These are phyloP conservation scores for Gymnocypris eckloni DNA, from an alignment of 2,797 vertebrate genomes.

Conservation along the genomic window DNA sequence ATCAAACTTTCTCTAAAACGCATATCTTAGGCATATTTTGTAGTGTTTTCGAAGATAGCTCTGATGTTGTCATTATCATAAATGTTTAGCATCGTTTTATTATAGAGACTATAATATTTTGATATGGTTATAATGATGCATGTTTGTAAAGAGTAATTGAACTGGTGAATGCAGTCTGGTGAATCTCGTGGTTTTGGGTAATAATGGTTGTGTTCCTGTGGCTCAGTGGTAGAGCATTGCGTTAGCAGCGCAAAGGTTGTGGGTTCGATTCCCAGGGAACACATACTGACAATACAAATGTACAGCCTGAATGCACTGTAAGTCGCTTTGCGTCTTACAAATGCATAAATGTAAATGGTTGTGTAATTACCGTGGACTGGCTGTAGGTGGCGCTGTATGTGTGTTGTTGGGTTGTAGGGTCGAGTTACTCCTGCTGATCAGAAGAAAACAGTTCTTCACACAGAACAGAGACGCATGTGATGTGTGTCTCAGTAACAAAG, in stretches of 20 bases:
- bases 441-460: neutral
- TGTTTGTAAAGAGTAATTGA: neutral
- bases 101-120: neutral
- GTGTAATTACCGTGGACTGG: constrained; percentile 73
- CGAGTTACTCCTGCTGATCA: constrained; percentile 56
- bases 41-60: neutral
- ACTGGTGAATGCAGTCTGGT: neutral
- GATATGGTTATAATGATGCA: neutral
- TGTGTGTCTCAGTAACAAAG: neutral
- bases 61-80: neutral
- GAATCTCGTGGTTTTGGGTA: neutral
- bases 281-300: too few relatives aligned
- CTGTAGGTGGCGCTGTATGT: constrained; percentile 64
- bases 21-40: neutral
- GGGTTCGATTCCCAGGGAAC: too few relatives aligned
- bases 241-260: too few relatives aligned
- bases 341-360: neutral
- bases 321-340: too few relatives aligned
- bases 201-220: neutral
- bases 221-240: too few relatives aligned
- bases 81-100: too few relatives aligned
- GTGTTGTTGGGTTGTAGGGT: constrained; percentile 23
- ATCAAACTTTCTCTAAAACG: neutral
- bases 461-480: neutral
- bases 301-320: too few relatives aligned